Base-by-base conservation (phyloP, 1,140 invertebrate genomes). In the Drosophila parvula region DNA sequence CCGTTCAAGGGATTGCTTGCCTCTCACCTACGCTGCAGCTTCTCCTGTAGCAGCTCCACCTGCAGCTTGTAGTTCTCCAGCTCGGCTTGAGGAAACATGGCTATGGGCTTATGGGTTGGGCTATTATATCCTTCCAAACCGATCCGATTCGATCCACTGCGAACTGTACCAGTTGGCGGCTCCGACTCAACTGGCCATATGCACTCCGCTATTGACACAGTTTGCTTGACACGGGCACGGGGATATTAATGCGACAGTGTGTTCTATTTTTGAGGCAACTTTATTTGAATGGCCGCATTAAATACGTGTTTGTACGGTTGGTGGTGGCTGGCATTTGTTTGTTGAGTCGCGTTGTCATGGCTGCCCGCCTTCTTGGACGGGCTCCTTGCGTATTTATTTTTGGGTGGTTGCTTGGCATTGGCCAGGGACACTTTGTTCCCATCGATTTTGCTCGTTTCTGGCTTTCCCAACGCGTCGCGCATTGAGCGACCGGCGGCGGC, bases 21-120 rank as follows among this genome's bases (percentile, higher is more conserved):
- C 9, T 8, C 47, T 57, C 11, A 92, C 91, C 91, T 92, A 59
- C 90, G 80, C 34, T 91, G 84, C 12, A 92, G 60, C 47, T 92
- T 92, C 63, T 92, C 91, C 51, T 92, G 90, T 0, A 92, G 78
- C 41, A 92, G 48, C 68, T 92, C 91, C 67, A 92, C 91, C 74
- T 92, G 91, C 74, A 92, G 60, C 80, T 91, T 92, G 53, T 92
- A 92, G 43, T 91, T 92, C 67, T 92, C 91, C 53, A 92, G 58
- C 74, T 91, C 91, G 0, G 90, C 82, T 63, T 91, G 90, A 7
- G 91, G 90, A 71, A 68, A 89, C 91, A 92, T 92, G 40, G 40
- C 3, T 2, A 22, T 22, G 22, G 22, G 3, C 60, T 63, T 63
- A n/a, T 3, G 27, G 11, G 6, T 7, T 32, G 32, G 10, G 3